Base-by-base conservation (phyloP, 2,797 vertebrate genomes). In the Scomberomorus guttatus region DNA sequence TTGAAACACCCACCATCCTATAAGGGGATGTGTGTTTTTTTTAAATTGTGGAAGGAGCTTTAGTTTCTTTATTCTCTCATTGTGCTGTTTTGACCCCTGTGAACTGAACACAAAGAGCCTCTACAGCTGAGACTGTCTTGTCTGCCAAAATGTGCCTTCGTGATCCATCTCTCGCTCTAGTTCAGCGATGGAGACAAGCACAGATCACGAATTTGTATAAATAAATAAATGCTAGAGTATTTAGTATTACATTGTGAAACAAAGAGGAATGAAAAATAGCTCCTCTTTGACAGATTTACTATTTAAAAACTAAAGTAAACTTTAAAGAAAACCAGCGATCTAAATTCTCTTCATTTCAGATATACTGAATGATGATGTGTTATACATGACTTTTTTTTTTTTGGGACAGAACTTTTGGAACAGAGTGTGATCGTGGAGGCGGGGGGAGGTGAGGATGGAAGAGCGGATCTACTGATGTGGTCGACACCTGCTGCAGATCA, bases 401-500 rank as follows among this genome's bases (percentile, higher is more conserved):
- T 44, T 17, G 5, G 42, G 15, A 18, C 44, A 48, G 9, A 48
- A 18, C 14, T 48, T 80, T 67, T 60, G 57, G 51, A 67, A 52
- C 10, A 65, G 9, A 42, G 34, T 51, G 51, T 0, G 61, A 65
- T 52, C 12, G 17, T 12, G 61, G 64, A 48, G 72, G 79, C 6
- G 34, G 22, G 22, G n/a, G 22, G 46, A 70, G 62, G 67, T 32
- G 77, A 82, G 44, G 62, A 42, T 51, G 18, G 75, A 76, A 22
- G 48, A 61, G 25, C 1, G 29, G 42, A 6, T 54, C 13, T 61
- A 29, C 5, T 42, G 66, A 76, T 72, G 55, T 29, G 42, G 60
- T 12, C 55, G 4, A 80, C 75, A 72, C 50, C 56, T 12, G 80
- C 50, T 58, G 54, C 48, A 79, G 74, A 80, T 89, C 76, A 84